Evolutionary conservation across 2,888 invertebrate species (phyloP).

Genomic region (Piscicola geometra): DNA sequence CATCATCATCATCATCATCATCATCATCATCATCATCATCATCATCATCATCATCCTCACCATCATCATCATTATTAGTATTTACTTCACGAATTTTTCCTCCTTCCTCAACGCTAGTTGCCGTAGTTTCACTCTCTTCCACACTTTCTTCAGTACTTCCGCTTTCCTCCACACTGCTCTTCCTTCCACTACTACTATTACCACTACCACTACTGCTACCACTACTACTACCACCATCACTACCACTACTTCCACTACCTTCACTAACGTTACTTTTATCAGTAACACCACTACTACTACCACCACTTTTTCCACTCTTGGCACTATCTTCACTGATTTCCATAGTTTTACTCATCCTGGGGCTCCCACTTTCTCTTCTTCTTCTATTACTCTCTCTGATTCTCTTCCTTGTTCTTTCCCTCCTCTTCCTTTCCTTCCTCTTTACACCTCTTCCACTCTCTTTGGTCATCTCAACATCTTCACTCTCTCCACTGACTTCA

Average conservation of each 20-base stretch:
- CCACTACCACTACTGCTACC: too few species aligned
- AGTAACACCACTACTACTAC: too few species aligned
- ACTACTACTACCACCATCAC: too few species aligned
- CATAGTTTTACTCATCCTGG: not conserved
- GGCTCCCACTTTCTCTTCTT: not conserved
- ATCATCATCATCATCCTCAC: not conserved
- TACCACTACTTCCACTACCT: too few species aligned
- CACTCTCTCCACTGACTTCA: not conserved
- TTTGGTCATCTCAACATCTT: not conserved
- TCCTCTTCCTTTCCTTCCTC: slow-evolving; percentile 5
- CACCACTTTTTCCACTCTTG: too few species aligned
- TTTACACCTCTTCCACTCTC: not conserved
- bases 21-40: not conserved
- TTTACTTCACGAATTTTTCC: not conserved
- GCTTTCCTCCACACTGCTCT: too few species aligned
- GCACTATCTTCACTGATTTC: not conserved
- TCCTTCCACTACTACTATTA: too few species aligned
- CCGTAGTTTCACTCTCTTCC: not conserved
- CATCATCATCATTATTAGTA: not conserved
- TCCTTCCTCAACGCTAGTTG: not conserved
- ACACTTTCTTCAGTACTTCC: not conserved
- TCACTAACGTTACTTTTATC: too few species aligned
- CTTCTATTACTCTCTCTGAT: not conserved
- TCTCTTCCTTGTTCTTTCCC: not conserved
- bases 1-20: not conserved